These are phyloP conservation scores for Montipora cactus DNA, from an alignment of 64 coral and sea anemone genomes.

Conservation along the genomic window DNA sequence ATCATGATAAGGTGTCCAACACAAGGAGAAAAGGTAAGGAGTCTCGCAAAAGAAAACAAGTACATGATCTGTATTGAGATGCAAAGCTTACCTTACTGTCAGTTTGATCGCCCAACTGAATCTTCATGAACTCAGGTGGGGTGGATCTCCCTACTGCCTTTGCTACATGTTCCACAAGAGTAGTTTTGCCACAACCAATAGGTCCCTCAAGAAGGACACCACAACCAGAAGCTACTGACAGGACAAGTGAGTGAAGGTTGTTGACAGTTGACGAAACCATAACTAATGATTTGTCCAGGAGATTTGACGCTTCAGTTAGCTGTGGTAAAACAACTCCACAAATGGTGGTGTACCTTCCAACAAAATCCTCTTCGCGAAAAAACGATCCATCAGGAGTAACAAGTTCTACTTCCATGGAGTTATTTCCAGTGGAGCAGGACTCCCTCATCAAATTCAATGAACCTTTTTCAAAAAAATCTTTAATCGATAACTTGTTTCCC, in stretches of 20 bases:
- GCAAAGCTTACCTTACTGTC: conserved; percentile 88
- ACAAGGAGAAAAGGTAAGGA: too few species aligned
- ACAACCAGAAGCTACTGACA: conserved; percentile 81
- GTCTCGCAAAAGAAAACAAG: too few species aligned
- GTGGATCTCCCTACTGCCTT: conserved; percentile 65
- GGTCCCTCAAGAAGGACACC: conserved; percentile 87
- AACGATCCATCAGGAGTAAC: background rate
- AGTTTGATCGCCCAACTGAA: conserved; percentile 96
- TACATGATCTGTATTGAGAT: too few species aligned
- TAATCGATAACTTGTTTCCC: conserved; percentile 42
- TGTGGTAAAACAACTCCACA: conserved; percentile 78
- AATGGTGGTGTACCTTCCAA: conserved; percentile 63
- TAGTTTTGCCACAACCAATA: conserved; percentile 94
- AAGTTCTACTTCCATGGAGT: conserved; percentile 46
- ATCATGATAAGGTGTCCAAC: too few species aligned
- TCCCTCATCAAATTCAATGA: background rate
- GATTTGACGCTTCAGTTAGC: conserved; percentile 23
- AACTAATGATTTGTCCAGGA: conserved; percentile 45
- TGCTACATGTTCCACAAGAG: conserved; percentile 88
- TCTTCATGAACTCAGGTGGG: conserved; percentile 82
- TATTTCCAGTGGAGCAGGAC: too few species aligned
- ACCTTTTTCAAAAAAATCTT: background rate
- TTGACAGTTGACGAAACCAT: conserved; percentile 76
- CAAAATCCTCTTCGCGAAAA: conserved; percentile 84
- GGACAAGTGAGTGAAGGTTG: conserved; percentile 84